Evolutionary conservation across 2,888 invertebrate genomes (phyloP).

Genomic region (Calameuta pallipes): DNA sequence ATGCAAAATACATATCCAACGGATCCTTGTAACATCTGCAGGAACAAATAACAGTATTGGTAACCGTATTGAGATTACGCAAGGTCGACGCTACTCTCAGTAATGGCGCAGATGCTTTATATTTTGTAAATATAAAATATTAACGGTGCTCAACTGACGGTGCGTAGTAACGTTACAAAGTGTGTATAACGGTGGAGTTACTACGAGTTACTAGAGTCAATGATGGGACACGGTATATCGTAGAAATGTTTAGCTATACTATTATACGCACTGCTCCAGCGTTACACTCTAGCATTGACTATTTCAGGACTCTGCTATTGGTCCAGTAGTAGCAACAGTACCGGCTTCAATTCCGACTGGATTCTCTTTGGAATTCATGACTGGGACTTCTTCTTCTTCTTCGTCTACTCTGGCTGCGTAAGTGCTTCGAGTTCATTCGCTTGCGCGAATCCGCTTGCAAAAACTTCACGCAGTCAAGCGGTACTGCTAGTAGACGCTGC

Average conservation of each 20-base stretch:
- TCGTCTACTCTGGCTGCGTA: too few species aligned
- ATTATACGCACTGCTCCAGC: too few species aligned
- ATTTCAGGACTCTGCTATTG: too few species aligned
- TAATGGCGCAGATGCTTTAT: slow-evolving; percentile 33
- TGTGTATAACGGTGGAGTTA: slow-evolving; percentile 32
- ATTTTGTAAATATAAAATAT: slow-evolving; percentile 33
- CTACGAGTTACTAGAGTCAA: slow-evolving; percentile 11
- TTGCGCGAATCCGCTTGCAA: too few species aligned
- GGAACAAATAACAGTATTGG: slow-evolving; percentile 32
- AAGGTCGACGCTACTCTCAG: slow-evolving; percentile 25
- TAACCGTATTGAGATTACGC: slow-evolving; percentile 38
- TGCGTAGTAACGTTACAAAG: slow-evolving; percentile 27
- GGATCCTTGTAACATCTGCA: background rate
- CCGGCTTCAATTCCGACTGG: slow-evolving; percentile 32
- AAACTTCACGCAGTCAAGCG: too few species aligned
- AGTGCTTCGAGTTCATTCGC: too few species aligned
- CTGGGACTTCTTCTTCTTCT: too few species aligned
- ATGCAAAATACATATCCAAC: too few species aligned
- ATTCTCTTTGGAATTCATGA: slow-evolving; percentile 18
- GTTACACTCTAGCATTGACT: too few species aligned
- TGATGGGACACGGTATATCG: too few species aligned
- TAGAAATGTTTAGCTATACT: too few species aligned
- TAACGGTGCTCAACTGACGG: slow-evolving; percentile 33
- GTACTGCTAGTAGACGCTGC: too few species aligned
- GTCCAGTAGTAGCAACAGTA: background rate